A percentile compares a stretch with the other conserved stretches of the same genome.
Evolutionary conservation across 2,113 vertebrate genomes (phyloP).

Genomic region (Coreoperca whiteheadi): DNA sequence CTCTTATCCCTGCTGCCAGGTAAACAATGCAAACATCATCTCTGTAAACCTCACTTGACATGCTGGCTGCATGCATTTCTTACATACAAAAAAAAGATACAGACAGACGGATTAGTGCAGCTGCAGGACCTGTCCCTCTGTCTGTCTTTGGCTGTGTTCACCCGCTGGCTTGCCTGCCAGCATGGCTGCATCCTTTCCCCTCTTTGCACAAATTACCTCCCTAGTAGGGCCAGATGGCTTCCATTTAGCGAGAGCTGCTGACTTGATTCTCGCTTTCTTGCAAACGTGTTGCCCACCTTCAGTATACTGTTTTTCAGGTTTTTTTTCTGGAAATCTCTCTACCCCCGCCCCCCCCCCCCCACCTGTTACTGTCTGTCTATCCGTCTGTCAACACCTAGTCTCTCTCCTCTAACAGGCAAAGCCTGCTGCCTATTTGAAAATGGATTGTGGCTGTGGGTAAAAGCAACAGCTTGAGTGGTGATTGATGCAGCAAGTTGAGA

Average conservation of each 20-base stretch:
- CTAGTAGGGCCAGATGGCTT: constrained; percentile 64
- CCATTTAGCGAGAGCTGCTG: constrained; percentile 59
- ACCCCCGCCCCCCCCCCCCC: neutral
- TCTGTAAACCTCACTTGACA: constrained; percentile 46
- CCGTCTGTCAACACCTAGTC: constrained; percentile 9
- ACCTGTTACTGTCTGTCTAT: constrained; percentile 18
- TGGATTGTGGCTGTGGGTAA: constrained; percentile 43
- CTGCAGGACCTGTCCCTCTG: constrained; percentile 1
- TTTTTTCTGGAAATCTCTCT: constrained; percentile 12
- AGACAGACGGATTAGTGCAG: constrained; percentile 27
- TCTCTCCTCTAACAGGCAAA: constrained; percentile 27
- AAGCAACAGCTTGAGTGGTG: constrained; percentile 52
- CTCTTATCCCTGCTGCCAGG: constrained; percentile 33
- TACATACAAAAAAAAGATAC: constrained; percentile 33
- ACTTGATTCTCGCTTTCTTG: constrained; percentile 57
- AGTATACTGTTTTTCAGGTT: neutral
- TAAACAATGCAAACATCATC: constrained; percentile 41
- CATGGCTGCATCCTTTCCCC: constrained; percentile 27
- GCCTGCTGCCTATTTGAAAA: constrained; percentile 43
- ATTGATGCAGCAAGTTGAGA: constrained; percentile 48
- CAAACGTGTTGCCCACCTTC: constrained; percentile 48
- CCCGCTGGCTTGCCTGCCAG: constrained; percentile 34
- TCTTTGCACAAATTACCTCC: constrained; percentile 64
- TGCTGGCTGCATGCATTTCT: constrained; percentile 13
- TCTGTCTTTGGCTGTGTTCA: constrained; percentile 44